Evolutionary conservation across 2,113 vertebrate genomes (phyloP).

Genomic region (Thalassoma bifasciatum): DNA sequence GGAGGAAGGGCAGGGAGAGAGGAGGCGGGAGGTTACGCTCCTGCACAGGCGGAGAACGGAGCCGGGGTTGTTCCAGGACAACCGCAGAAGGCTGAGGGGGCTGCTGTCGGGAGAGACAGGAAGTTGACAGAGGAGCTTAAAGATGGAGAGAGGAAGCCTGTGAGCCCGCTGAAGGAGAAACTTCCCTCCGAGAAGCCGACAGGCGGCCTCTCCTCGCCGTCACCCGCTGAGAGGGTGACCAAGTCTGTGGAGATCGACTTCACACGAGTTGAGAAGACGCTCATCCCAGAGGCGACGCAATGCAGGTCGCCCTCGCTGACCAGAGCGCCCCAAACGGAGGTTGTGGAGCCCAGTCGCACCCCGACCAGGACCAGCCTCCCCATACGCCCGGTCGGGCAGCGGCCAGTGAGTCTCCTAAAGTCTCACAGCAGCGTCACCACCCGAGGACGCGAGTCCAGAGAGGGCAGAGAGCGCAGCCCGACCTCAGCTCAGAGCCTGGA

Average conservation of each 20-base stretch:
- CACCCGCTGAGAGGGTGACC: conserved; percentile 52
- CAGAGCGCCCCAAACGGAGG: conserved; percentile 33
- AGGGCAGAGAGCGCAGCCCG: conserved; percentile 78
- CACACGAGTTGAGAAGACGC: conserved; percentile 40
- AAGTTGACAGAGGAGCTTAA: conserved; percentile 50
- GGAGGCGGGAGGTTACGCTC: conserved; percentile 38
- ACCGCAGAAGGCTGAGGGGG: conserved; percentile 36
- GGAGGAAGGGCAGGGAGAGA: not conserved
- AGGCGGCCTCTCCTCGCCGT: conserved; percentile 56
- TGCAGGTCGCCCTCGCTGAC: conserved; percentile 42
- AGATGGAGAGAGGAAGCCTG: conserved; percentile 48
- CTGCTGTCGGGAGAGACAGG: not conserved
- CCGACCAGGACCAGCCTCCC: conserved; percentile 72
- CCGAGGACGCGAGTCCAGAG: conserved; percentile 71
- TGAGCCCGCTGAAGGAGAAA: conserved; percentile 57
- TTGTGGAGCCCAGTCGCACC: conserved; percentile 59
- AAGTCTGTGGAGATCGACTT: conserved; percentile 41
- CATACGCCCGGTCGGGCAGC: conserved; percentile 70
- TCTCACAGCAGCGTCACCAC: conserved; percentile 75
- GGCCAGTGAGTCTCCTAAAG: conserved; percentile 79
- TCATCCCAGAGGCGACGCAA: conserved; percentile 52
- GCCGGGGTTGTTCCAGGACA: conserved; percentile 16
- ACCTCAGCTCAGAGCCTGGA: conserved; percentile 84
- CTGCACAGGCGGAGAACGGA: conserved; percentile 38
- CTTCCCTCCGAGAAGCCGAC: conserved; percentile 60